Evolutionary conservation across 2,888 invertebrate species (phyloP).

Genomic region (Pinctada fucata): DNA sequence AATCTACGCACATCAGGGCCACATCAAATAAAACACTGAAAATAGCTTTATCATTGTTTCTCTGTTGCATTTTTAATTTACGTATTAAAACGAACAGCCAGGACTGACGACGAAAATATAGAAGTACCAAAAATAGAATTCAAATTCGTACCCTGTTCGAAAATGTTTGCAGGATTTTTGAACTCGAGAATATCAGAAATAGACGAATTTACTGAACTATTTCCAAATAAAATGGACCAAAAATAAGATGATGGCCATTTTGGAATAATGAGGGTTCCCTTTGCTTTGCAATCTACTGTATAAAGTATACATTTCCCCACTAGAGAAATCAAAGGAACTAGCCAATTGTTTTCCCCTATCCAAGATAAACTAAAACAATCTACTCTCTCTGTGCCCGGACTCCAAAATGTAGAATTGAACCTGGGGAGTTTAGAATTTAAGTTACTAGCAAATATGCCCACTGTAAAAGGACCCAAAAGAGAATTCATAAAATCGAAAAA

Average conservation of each 20-base stretch:
- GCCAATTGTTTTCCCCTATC: not conserved
- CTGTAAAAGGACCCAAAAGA: not conserved
- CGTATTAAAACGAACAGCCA: constrained; percentile 7
- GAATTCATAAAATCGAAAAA: not conserved
- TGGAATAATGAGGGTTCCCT: constrained; percentile 8
- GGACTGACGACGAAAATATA: constrained; percentile 1
- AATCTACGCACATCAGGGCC: too few species aligned
- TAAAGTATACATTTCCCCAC: not conserved
- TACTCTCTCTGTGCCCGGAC: not conserved
- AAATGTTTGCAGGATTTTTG: not conserved
- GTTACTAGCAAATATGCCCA: constrained; percentile 14
- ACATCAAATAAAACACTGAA: too few species aligned
- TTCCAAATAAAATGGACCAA: constrained; percentile 14
- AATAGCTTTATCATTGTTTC: too few species aligned
- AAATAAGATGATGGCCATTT: constrained; percentile 14
- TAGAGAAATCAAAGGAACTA: too few species aligned
- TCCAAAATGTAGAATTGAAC: constrained; percentile 17
- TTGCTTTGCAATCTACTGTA: not conserved
- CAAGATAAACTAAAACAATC: not conserved
- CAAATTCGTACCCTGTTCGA: not conserved
- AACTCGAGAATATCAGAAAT: not conserved
- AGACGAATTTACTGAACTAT: not conserved
- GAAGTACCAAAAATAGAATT: constrained; percentile 10
- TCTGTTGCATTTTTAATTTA: too few species aligned
- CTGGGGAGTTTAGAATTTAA: constrained; percentile 4